Evolutionary conservation across 2,113 vertebrate species (phyloP), one percentile per base, ranked within the genome.

Genomic region (Neomonachus schauinslandi): DNA sequence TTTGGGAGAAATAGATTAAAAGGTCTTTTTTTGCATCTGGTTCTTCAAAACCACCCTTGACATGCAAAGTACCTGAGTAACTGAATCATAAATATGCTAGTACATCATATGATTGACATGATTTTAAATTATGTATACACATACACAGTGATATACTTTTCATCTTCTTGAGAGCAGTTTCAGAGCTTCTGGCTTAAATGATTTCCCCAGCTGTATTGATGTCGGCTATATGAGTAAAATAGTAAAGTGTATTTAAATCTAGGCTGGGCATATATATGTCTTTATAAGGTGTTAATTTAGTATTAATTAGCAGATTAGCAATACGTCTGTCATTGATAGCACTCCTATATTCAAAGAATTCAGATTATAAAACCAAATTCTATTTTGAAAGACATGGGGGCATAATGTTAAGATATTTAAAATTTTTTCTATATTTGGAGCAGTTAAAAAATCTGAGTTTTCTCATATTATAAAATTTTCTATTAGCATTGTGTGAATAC

Each of bases 221-320:
- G 22, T 57, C 61, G 33, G 14, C 55, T 71, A 4, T 59, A 16
- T 81, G 69, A 74, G 71, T 63, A 90, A 97, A 80, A 39, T 16
- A 85, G 16, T 53, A 2, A 84, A 89, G 13, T 84, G 31, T 49
- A 21, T 65, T 93, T 55, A 86, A 94, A 7, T 57, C 61, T 92
- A 33, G 51, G 46, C 2, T 53, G 85, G 49, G 24, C 33, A 16
- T 80, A 80, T 51, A 18, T 51, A 18, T 69, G 16, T 19, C 84
- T 93, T 95, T 86, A 89, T 85, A 80, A 96, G 90, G 28, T 90
- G 28, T 69, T 74, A 89, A 72, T n/a, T 92, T 69, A 71, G 14
- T 80, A 79, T n/a, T 24, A 80, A 63, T 82, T 65, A 67, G 42
- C n/a, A 49, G 22, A 39, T 53, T 69, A 92, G 22, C 31, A 77